Base-by-base conservation (phyloP, 2,888 invertebrate species). In the Temnothorax unifasciatus region DNA sequence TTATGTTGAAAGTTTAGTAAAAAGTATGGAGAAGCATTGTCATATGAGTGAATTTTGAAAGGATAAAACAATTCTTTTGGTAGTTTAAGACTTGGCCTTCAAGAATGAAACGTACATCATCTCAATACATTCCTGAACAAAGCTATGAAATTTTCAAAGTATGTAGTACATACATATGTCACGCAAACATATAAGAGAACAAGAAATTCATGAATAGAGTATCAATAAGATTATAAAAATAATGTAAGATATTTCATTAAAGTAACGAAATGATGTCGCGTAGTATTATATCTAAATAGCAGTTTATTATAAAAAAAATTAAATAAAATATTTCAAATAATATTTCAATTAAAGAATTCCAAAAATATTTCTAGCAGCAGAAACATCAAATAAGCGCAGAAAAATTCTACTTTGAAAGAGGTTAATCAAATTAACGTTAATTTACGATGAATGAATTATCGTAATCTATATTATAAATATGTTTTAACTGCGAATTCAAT, bases 141-240 rank as follows among this genome's bases (percentile, higher is more conserved):
- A 63, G 21, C 38, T 63, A 63, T 63, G 29, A n/a, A 63, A 63
- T 38, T 63, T 63, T 41, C n/a, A 6, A 63, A 63, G 11, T 38
- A 64, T 64, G 6, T 41, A 4, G 1, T 38, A 21, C 11, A 63
- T 8, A n/a, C 8, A 50, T 11, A n/a, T 63, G 29, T 6, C 59
- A 59, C 29, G 11, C n/a, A 63, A 18, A 21, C n/a, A 21, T 5
- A n/a, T 41, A n/a, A n/a, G 13, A 2, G 21, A 63, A 41, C 41
- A 54, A 73, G 34, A 73, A 73, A 54, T 38, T 21, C 5, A 38
- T 15, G 21, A 4, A 38, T 73, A 73, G 13, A 54, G 15, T 54
- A 21, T 8, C 2, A 50, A 54, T 38, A 21, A 21, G 1, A 8
- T 34, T 15, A 34, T 34, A 34, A n/a, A 71, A 52, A 18, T 69